phyloP scores from a whole-genome alignment of 2,888 invertebrate genomes.

The Vannuccia rotundouncinata region DNA sequence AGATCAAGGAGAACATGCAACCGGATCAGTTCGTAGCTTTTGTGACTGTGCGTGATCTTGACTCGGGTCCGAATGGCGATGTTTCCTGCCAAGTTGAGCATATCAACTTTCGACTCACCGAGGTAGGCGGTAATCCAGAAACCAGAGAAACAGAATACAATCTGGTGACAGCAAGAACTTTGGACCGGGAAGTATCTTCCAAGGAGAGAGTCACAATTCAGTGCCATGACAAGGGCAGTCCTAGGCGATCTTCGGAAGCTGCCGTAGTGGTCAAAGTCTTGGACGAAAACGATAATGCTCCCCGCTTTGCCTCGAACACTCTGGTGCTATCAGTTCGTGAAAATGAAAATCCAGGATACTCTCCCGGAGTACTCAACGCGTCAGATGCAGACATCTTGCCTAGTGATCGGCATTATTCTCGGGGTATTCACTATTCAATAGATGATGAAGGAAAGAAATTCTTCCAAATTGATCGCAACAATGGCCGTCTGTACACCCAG shows the following conservation, averaged over 20 bases:
- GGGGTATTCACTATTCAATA: slow-evolving; percentile 16
- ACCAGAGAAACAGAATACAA: slow-evolving; percentile 28
- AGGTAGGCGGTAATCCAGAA: slow-evolving; percentile 19
- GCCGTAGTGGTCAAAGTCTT: slow-evolving; percentile 28
- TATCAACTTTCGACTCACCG: slow-evolving; percentile 8
- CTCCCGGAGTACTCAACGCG: slow-evolving; percentile 15
- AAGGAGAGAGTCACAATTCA: background rate
- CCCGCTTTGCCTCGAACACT: slow-evolving; percentile 27
- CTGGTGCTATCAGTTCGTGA: slow-evolving; percentile 7
- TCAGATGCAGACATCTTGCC: slow-evolving; percentile 13
- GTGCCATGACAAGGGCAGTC: slow-evolving; percentile 32
- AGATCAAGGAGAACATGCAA: slow-evolving; percentile 28
- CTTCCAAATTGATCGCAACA: slow-evolving; percentile 1
- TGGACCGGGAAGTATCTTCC: slow-evolving; percentile 36
- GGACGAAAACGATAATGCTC: slow-evolving; percentile 37
- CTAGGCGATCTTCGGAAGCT: background rate
- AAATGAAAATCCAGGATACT: slow-evolving; percentile 34
- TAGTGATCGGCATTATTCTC: background rate
- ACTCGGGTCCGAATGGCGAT: slow-evolving; percentile 34
- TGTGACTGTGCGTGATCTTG: slow-evolving; percentile 35
- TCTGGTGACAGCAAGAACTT: slow-evolving; percentile 21
- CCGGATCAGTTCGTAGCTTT: slow-evolving; percentile 30
- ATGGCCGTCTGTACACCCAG: slow-evolving; percentile 21
- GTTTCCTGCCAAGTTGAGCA: slow-evolving; percentile 25
- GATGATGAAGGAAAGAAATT: slow-evolving; percentile 9